Base-by-base conservation (phyloP, 2,888 invertebrate genomes). In the Zhuqinia jingwanae region DNA sequence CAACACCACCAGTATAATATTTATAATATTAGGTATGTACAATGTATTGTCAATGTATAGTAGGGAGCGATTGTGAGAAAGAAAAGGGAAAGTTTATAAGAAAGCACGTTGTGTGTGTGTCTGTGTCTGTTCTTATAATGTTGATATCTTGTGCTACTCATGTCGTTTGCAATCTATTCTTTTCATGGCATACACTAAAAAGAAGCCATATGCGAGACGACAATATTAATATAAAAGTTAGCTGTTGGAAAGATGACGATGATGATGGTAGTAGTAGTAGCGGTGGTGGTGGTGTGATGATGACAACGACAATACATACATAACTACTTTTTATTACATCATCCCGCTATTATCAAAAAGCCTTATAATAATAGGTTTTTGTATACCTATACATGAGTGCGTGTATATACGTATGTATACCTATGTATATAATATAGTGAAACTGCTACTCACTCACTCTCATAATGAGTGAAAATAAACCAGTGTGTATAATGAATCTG, bases 401-500 rank as follows among this genome's bases (percentile, higher is more conserved):
- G n/a, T n/a, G n/a, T n/a, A 45, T 27, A 80, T 50, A 75, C 13
- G 15, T 13, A 45, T 30, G 17, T 60, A 15, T 25, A n/a, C 15
- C 25, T n/a, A 60, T 63, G 25, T 53, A 22, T 15, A 15, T 13
- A 60, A 56, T 27, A 77, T 56, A 60, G 73, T 36, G 42, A 68
- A 68, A 68, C 47, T 58, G 60, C 53, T 75, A 45, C 53, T 45
- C n/a, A 42, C 45, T 47, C 50, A 79, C n/a, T 25, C 45, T 47
- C 50, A 79, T 85, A 85, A 85, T 85, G 78, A 85, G 84, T 78
- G 86, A 75, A 76, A 86, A 86, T 86, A 86, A 86, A 86, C 76
- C 86, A 86, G 80, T 81, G 86, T 81, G 76, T 81, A 86, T 81
- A 81, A 86, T 86, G 86, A 86, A 86, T 86, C 86, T 80, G 81